These are phyloP conservation scores for Strigamia crassipes DNA, from an alignment of 2,888 invertebrate genomes.

Conservation along the genomic window DNA sequence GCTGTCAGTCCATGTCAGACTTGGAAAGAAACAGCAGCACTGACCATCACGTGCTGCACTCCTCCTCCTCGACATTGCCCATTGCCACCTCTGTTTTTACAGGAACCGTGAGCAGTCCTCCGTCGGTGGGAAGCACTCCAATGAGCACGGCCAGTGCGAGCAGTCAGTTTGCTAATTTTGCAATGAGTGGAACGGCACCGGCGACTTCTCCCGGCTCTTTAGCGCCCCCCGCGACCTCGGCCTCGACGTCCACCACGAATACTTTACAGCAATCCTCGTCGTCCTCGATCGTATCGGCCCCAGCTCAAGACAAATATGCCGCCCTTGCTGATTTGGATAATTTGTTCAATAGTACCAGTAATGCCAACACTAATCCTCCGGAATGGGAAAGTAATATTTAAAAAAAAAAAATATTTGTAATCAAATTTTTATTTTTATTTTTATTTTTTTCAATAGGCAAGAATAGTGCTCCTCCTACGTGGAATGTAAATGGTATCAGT, in stretches of 20 bases:
- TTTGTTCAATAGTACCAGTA: conserved; percentile 62
- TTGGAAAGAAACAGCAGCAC: neutral
- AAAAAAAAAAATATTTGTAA: neutral
- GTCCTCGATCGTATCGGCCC: conserved; percentile 60
- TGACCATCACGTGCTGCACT: too few relatives aligned
- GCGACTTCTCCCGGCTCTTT: conserved; percentile 47
- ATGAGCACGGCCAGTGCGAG: conserved; percentile 45
- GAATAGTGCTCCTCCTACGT: neutral
- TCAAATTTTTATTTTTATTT: neutral
- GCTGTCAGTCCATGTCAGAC: neutral
- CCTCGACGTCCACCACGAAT: conserved; percentile 46
- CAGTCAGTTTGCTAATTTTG: conserved; percentile 51
- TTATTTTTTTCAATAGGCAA: neutral
- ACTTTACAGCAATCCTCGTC: conserved; percentile 54
- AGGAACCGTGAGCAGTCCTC: conserved; percentile 44
- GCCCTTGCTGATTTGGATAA: conserved; percentile 90
- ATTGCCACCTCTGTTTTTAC: neutral
- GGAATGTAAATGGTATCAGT: conserved; percentile 23
- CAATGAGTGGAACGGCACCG: conserved; percentile 57
- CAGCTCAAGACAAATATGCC: conserved; percentile 85
- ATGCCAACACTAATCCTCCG: conserved; percentile 1
- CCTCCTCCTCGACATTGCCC: neutral
- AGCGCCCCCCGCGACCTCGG: conserved; percentile 51
- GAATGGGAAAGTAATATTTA: conserved; percentile 48
- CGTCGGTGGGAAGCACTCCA: conserved; percentile 52